phyloP scores from a whole-genome alignment of 2,888 invertebrate species.

The Dicyrtoma fusca region DNA sequence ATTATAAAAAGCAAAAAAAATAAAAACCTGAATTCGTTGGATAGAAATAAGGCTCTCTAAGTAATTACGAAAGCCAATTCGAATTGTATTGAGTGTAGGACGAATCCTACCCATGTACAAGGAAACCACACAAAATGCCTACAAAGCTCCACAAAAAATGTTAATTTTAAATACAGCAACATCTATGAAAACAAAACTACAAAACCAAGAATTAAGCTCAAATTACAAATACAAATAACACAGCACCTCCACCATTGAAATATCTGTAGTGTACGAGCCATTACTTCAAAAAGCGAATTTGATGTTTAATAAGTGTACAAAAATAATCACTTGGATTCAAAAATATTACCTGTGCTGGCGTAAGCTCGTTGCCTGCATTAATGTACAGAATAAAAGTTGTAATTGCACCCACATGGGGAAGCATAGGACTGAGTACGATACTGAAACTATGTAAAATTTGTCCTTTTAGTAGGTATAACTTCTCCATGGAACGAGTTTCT shows the following conservation, averaged over 20 bases:
- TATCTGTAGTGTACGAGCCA: too few species aligned
- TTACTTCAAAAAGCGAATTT: too few species aligned
- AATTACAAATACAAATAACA: too few species aligned
- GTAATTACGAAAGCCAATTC: conserved; percentile 56
- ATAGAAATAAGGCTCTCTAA: conserved; percentile 59
- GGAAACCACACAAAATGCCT: conserved; percentile 54
- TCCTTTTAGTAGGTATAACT: conserved; percentile 63
- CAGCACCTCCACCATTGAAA: too few species aligned
- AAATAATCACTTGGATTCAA: background rate
- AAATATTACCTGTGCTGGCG: conserved; percentile 65
- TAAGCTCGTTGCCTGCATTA: conserved; percentile 64
- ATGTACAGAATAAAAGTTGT: conserved; percentile 66
- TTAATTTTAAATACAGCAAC: background rate
- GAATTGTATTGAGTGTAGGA: conserved; percentile 47
- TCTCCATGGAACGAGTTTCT: conserved; percentile 65
- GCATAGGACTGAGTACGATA: conserved; percentile 65
- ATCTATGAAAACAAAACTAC: background rate
- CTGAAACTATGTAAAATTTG: conserved; percentile 67
- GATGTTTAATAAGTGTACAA: too few species aligned
- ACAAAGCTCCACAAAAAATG: conserved; percentile 25
- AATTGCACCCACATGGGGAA: conserved; percentile 67
- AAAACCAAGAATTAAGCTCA: background rate
- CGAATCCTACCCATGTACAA: conserved; percentile 50
- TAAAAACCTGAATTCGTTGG: conserved; percentile 60
- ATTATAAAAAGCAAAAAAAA: too few species aligned